Evolutionary conservation across 2,797 vertebrate species (phyloP), one percentile per base, ranked within the genome.

Genomic region (Muraenolepis orangiensis): DNA sequence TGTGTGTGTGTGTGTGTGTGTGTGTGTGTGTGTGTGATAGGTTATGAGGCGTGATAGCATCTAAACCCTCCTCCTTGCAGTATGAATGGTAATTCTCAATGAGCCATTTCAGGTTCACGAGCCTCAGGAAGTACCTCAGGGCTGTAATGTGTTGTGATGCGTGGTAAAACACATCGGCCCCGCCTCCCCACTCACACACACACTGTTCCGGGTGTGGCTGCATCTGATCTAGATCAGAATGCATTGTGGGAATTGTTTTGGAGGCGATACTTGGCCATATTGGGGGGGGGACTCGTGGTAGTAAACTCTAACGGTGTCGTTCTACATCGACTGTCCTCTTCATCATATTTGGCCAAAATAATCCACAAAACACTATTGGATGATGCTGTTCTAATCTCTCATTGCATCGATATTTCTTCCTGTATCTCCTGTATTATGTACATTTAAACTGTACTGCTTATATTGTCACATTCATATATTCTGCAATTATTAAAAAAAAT

Each of bases 31-130:
- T 6, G 38, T 6, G 38, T 6, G 38, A n/a, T 16, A 67, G 29
- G 80, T 90, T 88, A 92, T 88, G 89, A 89, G 86, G 86, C 76
- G 74, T 74, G 86, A 79, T 84, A 68, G 75, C 74, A 85, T 85
- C 80, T 87, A 89, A 90, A 92, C 82, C 84, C 87, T 68, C 74
- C 84, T n/a, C 18, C 34, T 80, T 80, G 75, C 77, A 73, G 38
- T 80, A 82, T 72, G 30, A 70, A 57, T 66, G 31, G 36, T 46
- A 84, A 84, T 80, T 76, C 61, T 70, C 36, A 66, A 69, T 61
- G 26, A 26, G 66, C 81, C 66, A 87, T 92, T 91, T 86, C 75
- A 80, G 76, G 90, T 89, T 90, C 82, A 91, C 89, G 85, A 87
- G 84, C 84, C 81, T 87, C 90, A 87, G 88, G 89, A 90, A 40